Percentiles rank a stretch among this genome's conserved stretches.
phyloP scores from a whole-genome alignment of 2,797 vertebrate species.

The Gila robusta region DNA sequence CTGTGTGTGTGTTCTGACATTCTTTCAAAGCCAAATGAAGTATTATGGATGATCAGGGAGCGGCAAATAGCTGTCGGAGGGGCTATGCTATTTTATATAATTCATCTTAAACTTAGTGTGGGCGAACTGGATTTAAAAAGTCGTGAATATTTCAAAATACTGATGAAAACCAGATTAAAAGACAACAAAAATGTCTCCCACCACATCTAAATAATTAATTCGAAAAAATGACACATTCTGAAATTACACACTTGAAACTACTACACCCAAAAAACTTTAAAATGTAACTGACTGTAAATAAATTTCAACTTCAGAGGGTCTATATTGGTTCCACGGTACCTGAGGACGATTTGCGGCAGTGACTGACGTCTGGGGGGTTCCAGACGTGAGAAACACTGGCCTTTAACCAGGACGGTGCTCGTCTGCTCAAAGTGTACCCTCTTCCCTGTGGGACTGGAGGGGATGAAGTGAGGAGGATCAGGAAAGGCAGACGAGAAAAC shows the following conservation, averaged over 20 bases:
- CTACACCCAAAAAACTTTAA: neutral
- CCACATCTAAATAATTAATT: neutral
- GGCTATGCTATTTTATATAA: neutral
- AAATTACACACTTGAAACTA: neutral
- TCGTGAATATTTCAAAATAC: neutral
- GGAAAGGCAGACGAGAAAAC: conserved; percentile 45
- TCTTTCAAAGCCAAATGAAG: conserved; percentile 8
- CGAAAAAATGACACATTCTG: neutral
- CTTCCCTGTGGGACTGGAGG: conserved; percentile 78
- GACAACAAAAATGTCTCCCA: neutral
- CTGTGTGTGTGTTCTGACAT: neutral
- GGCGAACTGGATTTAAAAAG: neutral
- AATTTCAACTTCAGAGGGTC: neutral
- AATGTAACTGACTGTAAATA: neutral
- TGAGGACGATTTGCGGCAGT: conserved; percentile 88
- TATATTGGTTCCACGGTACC: conserved; percentile 78
- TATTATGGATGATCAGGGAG: conserved; percentile 6
- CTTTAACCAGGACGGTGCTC: conserved; percentile 89
- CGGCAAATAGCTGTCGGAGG: neutral
- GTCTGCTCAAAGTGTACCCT: conserved; percentile 90
- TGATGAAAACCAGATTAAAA: neutral
- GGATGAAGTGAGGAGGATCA: conserved; percentile 17
- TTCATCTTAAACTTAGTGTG: neutral
- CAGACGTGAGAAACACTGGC: conserved; percentile 83
- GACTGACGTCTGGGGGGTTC: conserved; percentile 86